Evolutionary conservation across 2,113 vertebrate species (phyloP).

Genomic region (Abramis brama): DNA sequence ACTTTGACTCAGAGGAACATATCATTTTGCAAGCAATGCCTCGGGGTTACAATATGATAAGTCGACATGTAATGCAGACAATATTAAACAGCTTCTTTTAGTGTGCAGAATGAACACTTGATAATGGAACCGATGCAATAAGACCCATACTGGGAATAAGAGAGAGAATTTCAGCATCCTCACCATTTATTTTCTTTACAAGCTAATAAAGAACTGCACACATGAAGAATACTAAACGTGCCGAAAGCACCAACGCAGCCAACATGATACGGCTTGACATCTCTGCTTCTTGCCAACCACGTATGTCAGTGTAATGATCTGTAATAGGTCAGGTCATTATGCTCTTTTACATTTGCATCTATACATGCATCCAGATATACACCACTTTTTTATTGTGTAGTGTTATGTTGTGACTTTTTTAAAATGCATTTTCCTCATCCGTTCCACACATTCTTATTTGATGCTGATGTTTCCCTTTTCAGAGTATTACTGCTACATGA

Average conservation of each 20-base stretch:
- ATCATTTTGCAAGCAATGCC: constrained; percentile 40
- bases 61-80: constrained; percentile 29
- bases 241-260: constrained; percentile 2
- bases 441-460: background rate
- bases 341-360: constrained; percentile 25
- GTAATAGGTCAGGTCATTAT: constrained; percentile 38
- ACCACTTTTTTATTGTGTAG: constrained; percentile 11
- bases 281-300: background rate
- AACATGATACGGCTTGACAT: background rate
- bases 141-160: constrained; percentile 32
- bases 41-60: constrained; percentile 48
- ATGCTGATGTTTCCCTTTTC: background rate
- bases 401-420: constrained; percentile 19
- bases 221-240: constrained; percentile 25
- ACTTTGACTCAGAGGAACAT: constrained; percentile 37
- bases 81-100: constrained; percentile 47
- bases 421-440: constrained; percentile 28
- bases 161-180: constrained; percentile 19
- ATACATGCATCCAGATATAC: constrained; percentile 25
- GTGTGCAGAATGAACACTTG: constrained; percentile 34
- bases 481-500: constrained; percentile 15
- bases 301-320: constrained; percentile 22
- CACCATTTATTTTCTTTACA: background rate
- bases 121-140: constrained; percentile 31
- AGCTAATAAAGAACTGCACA: constrained; percentile 29